These are phyloP conservation scores for Siphonodentalium dalli DNA, from an alignment of 2,888 invertebrate species.

Conservation along the genomic window DNA sequence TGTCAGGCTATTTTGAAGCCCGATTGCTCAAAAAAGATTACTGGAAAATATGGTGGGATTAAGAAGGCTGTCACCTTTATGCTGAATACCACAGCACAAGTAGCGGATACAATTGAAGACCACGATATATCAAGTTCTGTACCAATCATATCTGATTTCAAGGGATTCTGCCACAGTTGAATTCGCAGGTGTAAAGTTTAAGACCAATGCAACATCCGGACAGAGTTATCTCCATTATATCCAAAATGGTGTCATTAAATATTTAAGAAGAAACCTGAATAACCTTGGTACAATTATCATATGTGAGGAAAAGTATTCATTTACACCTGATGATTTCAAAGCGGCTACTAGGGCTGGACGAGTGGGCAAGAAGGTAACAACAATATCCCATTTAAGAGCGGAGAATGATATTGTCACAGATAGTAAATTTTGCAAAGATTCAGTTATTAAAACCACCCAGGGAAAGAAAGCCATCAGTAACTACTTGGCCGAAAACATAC, in stretches of 20 bases:
- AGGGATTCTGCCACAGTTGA: constrained; percentile 12
- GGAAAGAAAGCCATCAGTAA: constrained; percentile 20
- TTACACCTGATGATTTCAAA: constrained; percentile 27
- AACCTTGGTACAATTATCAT: constrained; percentile 14
- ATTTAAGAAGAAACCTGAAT: constrained; percentile 4
- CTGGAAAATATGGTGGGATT: constrained; percentile 11
- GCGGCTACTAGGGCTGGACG: constrained; percentile 8
- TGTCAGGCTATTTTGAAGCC: constrained; percentile 18
- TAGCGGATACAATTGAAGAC: no score
- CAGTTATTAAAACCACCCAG: constrained; percentile 1
- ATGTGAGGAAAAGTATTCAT: constrained; percentile 30
- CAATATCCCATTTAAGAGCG: constrained; percentile 14
- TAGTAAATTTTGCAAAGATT: constrained; percentile 11
- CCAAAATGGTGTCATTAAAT: constrained; percentile 15
- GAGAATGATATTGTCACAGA: constrained; percentile 3
- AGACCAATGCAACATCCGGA: constrained; percentile 6
- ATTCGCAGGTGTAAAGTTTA: constrained; percentile 29
- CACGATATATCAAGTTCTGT: no score
- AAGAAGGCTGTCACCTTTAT: constrained; percentile 9
- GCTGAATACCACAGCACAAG: no score
- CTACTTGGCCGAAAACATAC: constrained; percentile 21
- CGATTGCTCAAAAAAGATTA: constrained; percentile 18
- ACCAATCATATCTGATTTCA: no score
- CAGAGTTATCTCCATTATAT: constrained; percentile 25
- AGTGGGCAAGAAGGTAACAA: not conserved